Base-by-base conservation (phyloP, 2,113 vertebrate species). In the Dermatemys mawii region DNA sequence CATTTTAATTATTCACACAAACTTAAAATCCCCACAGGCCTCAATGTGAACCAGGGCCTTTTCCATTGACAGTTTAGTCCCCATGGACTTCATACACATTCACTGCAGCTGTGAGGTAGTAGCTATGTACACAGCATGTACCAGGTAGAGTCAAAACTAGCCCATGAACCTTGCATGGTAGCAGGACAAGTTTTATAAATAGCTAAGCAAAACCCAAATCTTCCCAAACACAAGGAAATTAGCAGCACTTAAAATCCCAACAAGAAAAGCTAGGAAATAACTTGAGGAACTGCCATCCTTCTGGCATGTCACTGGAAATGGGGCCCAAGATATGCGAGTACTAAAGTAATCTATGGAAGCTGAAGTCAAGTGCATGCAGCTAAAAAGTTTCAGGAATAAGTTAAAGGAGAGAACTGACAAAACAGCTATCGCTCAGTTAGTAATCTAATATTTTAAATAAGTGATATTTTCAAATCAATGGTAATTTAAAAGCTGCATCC, bases 391-490 rank as follows among this genome's bases (percentile, higher is more conserved):
- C 80, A 85, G 88, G 87, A 94, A 83, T 54, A 81, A 92, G 90
- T 32, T 60, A 48, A 73, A 84, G 75, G 79, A 84, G 86, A 95
- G 87, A 92, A 83, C 57, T 80, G 78, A 51, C 46, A 3, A 88
- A 86, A 27, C 67, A 90, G 76, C 54, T 83, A 83, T 60, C 46
- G 44, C 54, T 87, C 49, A 4, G 92, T 90, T 90, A 91, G 78
- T 70, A 22, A 70, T 70, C 38, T 70, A 70, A 38, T 38, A 70
- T 70, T 38, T 94, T 93, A 85, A 93, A 95, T 83, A 81, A 95
- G 81, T 90, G 35, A 78, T 5, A 3, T 51, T 55, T 4, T 90
- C 84, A 88, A 81, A 92, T 86, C 75, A 46, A 26, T 29, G 13
- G 26, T 46, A 76, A 76, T 27, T 46, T 27, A 44, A 75, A 44